Evolutionary conservation across 2,113 vertebrate species (phyloP).

Genomic region (Uria lomvia): DNA sequence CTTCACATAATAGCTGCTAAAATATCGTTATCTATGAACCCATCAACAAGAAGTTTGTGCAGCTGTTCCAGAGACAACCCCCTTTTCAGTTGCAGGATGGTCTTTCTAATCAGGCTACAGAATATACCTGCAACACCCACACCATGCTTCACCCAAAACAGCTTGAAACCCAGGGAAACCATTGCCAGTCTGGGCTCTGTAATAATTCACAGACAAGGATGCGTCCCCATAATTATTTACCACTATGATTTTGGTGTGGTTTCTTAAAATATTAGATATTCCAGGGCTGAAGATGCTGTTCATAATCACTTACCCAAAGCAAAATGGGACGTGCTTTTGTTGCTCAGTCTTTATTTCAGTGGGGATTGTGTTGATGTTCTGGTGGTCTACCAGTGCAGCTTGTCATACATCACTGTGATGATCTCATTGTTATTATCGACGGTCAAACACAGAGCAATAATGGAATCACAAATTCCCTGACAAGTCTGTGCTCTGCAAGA

Average conservation of each 20-base stretch:
- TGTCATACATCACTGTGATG: not conserved
- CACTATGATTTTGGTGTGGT: not conserved
- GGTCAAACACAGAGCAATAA: not conserved
- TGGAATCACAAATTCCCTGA: not conserved
- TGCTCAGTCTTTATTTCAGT: not conserved
- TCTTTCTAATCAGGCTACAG: not conserved
- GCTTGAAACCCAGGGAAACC: not conserved
- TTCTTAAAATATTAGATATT: not conserved
- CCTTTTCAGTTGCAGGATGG: not conserved
- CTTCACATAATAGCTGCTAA: not conserved
- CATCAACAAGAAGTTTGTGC: not conserved
- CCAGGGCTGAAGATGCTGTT: not conserved
- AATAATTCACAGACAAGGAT: not conserved
- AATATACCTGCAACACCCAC: not conserved
- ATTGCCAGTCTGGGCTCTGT: not conserved
- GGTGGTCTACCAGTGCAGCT: not conserved
- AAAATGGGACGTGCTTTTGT: not conserved
- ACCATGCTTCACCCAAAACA: not conserved
- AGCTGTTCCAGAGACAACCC: not conserved
- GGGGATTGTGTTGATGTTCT: not conserved
- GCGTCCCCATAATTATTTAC: not conserved
- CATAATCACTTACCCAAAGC: not conserved
- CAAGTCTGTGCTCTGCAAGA: not conserved
- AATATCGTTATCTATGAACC: not conserved
- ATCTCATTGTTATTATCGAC: not conserved